Evolutionary conservation across 2,113 vertebrate genomes (phyloP).

Genomic region (Eurystomus gularis): DNA sequence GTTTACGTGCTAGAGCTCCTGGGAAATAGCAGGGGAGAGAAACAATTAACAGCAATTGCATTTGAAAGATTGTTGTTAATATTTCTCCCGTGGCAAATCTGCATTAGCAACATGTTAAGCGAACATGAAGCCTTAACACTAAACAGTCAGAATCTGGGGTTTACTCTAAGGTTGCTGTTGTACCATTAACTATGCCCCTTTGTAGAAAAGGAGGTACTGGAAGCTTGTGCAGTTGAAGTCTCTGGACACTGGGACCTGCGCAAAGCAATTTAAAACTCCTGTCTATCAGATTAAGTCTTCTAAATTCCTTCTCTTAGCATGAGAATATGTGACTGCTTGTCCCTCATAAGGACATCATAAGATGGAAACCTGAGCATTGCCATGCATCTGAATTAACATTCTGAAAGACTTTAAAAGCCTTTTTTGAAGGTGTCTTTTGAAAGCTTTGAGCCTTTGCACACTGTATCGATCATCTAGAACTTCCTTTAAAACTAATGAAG

Average conservation of each 20-base stretch:
- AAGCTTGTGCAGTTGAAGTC: rapidly evolving
- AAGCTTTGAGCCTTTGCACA: neutral
- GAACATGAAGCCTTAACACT: neutral
- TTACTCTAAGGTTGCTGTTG: neutral
- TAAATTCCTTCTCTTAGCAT: neutral
- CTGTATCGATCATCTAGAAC: neutral
- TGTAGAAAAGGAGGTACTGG: neutral
- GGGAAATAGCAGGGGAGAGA: neutral
- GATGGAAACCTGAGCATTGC: neutral
- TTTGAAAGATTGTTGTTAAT: neutral
- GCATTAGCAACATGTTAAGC: neutral
- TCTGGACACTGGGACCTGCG: neutral
- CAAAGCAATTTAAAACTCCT: neutral
- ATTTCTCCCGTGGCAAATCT: neutral
- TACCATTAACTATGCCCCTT: neutral
- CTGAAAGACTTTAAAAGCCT: neutral
- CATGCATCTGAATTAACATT: neutral
- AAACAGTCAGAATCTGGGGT: neutral
- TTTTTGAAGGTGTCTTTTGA: neutral
- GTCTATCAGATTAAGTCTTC: neutral
- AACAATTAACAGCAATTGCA: neutral
- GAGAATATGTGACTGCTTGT: neutral
- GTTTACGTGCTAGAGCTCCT: neutral
- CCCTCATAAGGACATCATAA: neutral
- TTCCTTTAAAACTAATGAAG: neutral